Base-by-base conservation (phyloP, 35 echinoderm and acorn worm species). In the Acanthaster planci region DNA sequence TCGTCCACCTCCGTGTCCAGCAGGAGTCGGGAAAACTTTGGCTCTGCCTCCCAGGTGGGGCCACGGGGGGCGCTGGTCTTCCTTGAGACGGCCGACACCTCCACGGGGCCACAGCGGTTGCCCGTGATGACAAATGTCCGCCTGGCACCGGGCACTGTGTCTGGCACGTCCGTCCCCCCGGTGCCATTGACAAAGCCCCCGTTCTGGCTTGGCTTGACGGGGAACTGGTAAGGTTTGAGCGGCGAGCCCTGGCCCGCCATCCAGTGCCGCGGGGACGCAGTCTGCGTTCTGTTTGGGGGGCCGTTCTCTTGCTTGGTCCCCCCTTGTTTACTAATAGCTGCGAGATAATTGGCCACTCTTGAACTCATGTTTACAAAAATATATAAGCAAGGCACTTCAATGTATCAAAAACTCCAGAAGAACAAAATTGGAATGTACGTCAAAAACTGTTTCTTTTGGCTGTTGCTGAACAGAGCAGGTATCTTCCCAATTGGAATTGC, bases 1-100 rank as follows among this genome's bases (percentile, higher is more conserved):
- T 90, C 89, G 53, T 99, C 91, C 14, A 94, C 89, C 86, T 99
- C 96, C 0, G 89, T 87, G 80, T 94, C 89, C 14, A 83, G 84
- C 31, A 99, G 86, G 76, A 94, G 88, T 12, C 94, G 87, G 67
- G 80, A 84, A 72, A 97, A 93, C 59, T 90, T 89, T 2, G 94
- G 94, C 39, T 83, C 80, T 42, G 85, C 67, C 64, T 97, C 93
- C 38, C 72, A 72, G 64, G 34, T 72, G 29, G 64, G 64, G 26
- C 64, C 64, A 26, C 34, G n/a, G 58, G 37, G 38, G 37, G 40
- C 38, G 36, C 79, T 75, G 50, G 68, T 86, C 44, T 95, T 81
- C 40, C 81, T 55, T 16, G 93, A 95, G 6, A 85, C 83, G 23
- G 90, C 86, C 26, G 85, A 77, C 14, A 95, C 76, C 77, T 95